Conservation (phyloP, 2,113 vertebrate species). For the Catharus bicknelli region DNA sequence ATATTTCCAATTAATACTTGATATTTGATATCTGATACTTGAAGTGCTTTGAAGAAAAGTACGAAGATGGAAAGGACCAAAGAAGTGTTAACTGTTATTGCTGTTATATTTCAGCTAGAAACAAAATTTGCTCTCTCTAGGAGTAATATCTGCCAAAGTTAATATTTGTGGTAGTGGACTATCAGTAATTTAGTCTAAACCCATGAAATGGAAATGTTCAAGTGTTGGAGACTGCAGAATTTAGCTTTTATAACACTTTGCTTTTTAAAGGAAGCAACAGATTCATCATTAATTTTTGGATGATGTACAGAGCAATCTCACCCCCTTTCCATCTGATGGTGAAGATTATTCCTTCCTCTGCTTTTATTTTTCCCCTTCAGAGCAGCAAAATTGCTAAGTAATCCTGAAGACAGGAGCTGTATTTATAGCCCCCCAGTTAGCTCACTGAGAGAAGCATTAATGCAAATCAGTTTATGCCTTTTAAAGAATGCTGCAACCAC, state of each 20-base stretch:
- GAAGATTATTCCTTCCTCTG: not conserved
- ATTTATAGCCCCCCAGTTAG: constrained; percentile 20
- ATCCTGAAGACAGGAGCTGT: not conserved
- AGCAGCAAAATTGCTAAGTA: constrained; percentile 34
- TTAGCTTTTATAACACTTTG: not conserved
- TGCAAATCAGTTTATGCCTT: constrained; percentile 37
- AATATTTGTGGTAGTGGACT: not conserved
- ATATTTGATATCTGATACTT: not conserved
- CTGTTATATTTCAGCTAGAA: not conserved
- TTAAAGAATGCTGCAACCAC: constrained; percentile 23
- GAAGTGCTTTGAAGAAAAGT: not conserved
- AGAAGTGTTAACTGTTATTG: not conserved
- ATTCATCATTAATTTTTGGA: constrained; percentile 1
- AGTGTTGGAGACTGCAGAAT: not conserved
- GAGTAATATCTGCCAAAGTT: not conserved
- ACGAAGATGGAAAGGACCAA: not conserved
- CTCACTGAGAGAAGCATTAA: not conserved
- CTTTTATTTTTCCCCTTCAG: not conserved
- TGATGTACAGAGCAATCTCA: not conserved
- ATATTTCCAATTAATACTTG: not conserved
- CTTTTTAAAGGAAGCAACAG: not conserved
- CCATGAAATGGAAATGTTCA: not conserved
- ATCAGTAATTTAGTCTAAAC: not conserved
- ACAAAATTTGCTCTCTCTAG: not conserved
- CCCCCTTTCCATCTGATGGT: not conserved